These are phyloP conservation scores for Ispidina lecontei DNA, from an alignment of 2,797 vertebrate species.

Conservation along the genomic window DNA sequence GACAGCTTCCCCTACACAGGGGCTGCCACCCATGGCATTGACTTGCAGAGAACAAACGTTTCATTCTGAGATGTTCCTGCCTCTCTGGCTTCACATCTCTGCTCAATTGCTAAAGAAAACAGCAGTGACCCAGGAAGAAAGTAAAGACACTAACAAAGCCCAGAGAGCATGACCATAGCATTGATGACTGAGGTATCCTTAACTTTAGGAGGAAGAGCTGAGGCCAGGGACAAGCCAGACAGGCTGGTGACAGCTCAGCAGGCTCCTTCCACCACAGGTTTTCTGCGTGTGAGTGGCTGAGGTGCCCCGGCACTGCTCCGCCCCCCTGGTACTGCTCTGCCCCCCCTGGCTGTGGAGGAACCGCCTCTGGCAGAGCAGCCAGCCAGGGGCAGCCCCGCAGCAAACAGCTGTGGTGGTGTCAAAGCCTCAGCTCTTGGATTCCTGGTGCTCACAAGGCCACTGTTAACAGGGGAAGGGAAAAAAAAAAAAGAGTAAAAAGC, in stretches of 20 bases:
- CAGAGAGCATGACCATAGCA: not conserved
- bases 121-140: not conserved
- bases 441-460: not conserved
- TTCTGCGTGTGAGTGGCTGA: rapidly evolving
- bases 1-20: not conserved
- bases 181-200: not conserved
- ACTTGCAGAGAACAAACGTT: not conserved
- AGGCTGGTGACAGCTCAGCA: not conserved
- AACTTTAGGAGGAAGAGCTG: not conserved
- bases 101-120: not conserved
- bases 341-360: not conserved
- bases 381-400: not conserved
- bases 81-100: not conserved
- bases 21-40: not conserved
- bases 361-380: not conserved
- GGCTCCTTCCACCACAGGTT: not conserved
- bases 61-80: not conserved
- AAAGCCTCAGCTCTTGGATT: not conserved
- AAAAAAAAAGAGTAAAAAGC: not conserved
- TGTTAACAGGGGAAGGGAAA: not conserved
- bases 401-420: not conserved
- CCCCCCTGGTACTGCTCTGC: not conserved
- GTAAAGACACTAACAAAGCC: not conserved
- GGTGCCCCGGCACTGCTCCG: not conserved
- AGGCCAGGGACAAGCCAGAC: not conserved